These are phyloP conservation scores for Teleogryllus oceanicus DNA, from an alignment of 2,888 invertebrate genomes.

Conservation along the genomic window DNA sequence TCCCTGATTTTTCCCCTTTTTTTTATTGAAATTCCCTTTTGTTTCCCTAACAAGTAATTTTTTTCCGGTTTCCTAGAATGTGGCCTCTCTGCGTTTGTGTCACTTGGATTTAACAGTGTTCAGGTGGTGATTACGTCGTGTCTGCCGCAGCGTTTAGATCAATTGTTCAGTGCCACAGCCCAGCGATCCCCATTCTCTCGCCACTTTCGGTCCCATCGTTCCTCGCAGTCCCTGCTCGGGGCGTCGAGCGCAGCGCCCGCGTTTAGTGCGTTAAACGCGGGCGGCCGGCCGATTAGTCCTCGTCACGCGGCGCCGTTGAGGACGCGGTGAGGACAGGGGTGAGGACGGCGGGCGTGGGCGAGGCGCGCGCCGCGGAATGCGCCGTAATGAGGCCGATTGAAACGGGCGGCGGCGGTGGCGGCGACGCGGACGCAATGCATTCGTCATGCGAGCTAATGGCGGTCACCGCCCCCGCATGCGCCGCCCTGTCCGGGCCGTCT, in stretches of 20 bases:
- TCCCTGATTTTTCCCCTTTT: no score
- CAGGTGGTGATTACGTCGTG: not conserved
- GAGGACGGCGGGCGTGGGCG: not conserved
- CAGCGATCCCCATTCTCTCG: not conserved
- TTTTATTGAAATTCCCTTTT: no score
- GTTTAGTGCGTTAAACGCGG: not conserved
- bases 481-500: no score
- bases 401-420: not conserved
- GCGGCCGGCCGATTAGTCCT: not conserved
- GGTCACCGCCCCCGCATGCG: not conserved
- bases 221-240: not conserved
- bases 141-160: not conserved
- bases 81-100: no score
- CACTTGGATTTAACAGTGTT: no score
- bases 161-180: not conserved
- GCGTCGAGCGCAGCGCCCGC: not conserved
- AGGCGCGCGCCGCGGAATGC: not conserved
- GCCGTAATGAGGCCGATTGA: not conserved
- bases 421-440: not conserved
- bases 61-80: no score
- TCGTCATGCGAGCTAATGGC: constrained; percentile 8
- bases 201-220: not conserved
- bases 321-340: not conserved
- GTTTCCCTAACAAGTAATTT: no score
- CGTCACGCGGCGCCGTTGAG: not conserved